Evolutionary conservation across 2,888 invertebrate genomes (phyloP), one percentile per base, ranked within the genome.

Genomic region (Belgica antarctica): DNA sequence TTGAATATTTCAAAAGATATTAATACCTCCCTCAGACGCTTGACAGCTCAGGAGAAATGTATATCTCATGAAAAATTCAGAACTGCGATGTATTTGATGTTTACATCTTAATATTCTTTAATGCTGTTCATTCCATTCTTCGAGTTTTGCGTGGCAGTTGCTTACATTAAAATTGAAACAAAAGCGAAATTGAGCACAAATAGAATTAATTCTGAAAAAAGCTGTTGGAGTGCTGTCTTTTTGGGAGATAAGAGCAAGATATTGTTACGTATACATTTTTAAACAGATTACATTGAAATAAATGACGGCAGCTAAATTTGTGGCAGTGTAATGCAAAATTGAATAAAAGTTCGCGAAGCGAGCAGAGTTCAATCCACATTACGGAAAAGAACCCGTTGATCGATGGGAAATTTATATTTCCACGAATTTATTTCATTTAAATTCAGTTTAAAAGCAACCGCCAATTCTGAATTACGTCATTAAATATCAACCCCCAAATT

Each of bases 61-160:
- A n/a, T 22, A 36, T 62, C 65, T 65, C 65, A 65, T 65, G 46
- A 65, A 65, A 65, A 65, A 65, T 65, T 65, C 65, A 65, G 27
- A 65, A 65, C 65, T 65, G 65, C 47, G 65, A 46, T 65, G 36
- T 65, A 17, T 46, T 46, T 46, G 65, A 65, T 46, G 65, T 46
- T 65, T 65, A 65, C 65, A 65, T 65, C 46, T 46, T 27, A 65
- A 65, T 46, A 41, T 46, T 65, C 52, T 52, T 52, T 52, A 17
- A 34, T 7, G 46, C 46, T 7, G 46, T n/a, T 7, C 10, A 5
- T 46, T 7, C 46, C 15, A n/a, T 15, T 15, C 15, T 31, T 31
- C 34, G n/a, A n/a, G n/a, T n/a, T n/a, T n/a, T n/a, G n/a, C n/a
- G n/a, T n/a, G n/a, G n/a, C n/a, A n/a, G n/a, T n/a, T n/a, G n/a